These are phyloP conservation scores for Magallana angulata DNA, from an alignment of 1,140 invertebrate species.

Conservation along the genomic window DNA sequence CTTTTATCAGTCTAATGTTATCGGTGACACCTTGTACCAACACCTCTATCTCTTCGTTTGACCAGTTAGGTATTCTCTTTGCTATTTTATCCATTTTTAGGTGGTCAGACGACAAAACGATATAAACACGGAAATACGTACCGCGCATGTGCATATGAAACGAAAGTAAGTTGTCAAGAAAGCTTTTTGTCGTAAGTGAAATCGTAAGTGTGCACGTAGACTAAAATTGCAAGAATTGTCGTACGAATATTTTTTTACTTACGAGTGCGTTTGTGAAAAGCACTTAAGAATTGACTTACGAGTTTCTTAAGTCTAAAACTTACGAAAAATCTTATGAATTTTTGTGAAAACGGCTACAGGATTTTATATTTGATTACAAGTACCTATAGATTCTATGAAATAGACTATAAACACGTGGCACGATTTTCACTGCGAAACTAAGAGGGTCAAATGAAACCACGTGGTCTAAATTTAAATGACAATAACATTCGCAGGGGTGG, in stretches of 20 bases:
- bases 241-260: constrained; percentile 33
- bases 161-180: constrained; percentile 34
- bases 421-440: too few relatives aligned
- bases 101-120: background rate
- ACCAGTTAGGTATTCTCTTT: constrained; percentile 39
- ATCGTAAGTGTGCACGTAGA: constrained; percentile 26
- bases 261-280: constrained; percentile 12
- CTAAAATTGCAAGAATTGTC: constrained; percentile 29
- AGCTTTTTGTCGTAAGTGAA: constrained; percentile 38
- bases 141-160: background rate
- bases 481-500: too few relatives aligned
- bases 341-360: constrained; percentile 35
- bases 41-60: background rate
- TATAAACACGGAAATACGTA: background rate
- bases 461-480: too few relatives aligned
- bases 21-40: background rate
- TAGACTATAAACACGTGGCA: too few relatives aligned
- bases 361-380: too few relatives aligned
- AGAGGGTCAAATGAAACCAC: too few relatives aligned
- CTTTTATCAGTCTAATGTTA: background rate
- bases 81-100: background rate
- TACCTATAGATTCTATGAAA: too few relatives aligned
- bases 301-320: constrained; percentile 21
- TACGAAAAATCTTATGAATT: constrained; percentile 39
- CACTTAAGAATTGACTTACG: constrained; percentile 34